A percentile compares a stretch with the other conserved stretches of the same genome.
Evolutionary conservation across 1,140 invertebrate genomes (phyloP).

Genomic region (Eurosta solidaginis): DNA sequence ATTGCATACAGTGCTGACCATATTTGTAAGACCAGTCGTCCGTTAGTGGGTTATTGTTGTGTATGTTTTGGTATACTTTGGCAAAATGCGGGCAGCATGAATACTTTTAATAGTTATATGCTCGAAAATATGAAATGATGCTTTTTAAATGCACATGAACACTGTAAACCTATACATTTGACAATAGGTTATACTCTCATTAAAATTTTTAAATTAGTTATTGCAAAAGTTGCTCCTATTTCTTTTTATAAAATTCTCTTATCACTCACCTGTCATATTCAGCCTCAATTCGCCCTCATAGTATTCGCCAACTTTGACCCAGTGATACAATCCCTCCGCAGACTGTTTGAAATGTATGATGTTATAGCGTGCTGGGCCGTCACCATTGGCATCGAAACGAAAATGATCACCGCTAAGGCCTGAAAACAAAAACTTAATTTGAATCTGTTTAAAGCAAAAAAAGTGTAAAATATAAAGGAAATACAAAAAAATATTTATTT

Average conservation of each 20-base stretch:
- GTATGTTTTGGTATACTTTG: no score
- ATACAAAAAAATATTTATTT: background rate
- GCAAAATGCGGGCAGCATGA: no score
- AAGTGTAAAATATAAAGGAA: background rate
- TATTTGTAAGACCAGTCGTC: no score
- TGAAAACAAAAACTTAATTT: constrained; percentile 52
- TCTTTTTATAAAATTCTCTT: background rate
- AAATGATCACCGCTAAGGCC: constrained; percentile 89
- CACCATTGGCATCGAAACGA: constrained; percentile 85
- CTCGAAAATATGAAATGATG: no score
- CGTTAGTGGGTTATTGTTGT: no score
- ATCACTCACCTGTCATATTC: constrained; percentile 74
- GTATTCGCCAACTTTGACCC: constrained; percentile 86
- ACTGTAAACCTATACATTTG: no score
- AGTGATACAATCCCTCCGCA: constrained; percentile 73
- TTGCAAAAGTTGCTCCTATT: background rate
- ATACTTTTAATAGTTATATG: no score
- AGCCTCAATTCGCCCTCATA: constrained; percentile 77
- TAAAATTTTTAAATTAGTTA: background rate
- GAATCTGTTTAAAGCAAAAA: no score
- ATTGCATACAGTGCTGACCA: no score
- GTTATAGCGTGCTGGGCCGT: constrained; percentile 92
- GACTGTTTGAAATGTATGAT: constrained; percentile 93
- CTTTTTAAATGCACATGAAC: no score
- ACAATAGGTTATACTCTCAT: no score